These are phyloP conservation scores for Perithous albicinctus DNA, from an alignment of 2,888 invertebrate species.

Conservation along the genomic window DNA sequence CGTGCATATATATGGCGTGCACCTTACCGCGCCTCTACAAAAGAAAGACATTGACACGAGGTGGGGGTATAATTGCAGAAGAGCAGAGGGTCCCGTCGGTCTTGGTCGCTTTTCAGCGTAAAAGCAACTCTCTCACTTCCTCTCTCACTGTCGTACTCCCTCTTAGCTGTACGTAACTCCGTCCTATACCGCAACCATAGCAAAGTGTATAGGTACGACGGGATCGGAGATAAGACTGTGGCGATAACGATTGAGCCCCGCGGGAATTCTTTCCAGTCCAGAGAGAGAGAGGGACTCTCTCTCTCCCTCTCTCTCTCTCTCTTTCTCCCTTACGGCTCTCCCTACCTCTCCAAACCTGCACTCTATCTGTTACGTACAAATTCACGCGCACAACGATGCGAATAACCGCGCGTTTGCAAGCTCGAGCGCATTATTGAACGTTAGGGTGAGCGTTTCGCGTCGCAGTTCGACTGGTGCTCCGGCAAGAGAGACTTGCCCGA, in stretches of 20 bases:
- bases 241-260: slow-evolving; percentile 83
- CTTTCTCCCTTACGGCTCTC: slow-evolving; percentile 34
- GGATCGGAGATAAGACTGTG: slow-evolving; percentile 80
- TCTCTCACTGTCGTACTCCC: no score
- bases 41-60: slow-evolving; percentile 39
- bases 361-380: slow-evolving; percentile 37
- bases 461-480: slow-evolving; percentile 22
- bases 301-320: slow-evolving; percentile 38
- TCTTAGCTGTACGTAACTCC: neutral
- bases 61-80: slow-evolving; percentile 83
- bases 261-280: slow-evolving; percentile 77
- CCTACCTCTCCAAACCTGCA: neutral
- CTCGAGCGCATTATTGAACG: slow-evolving; percentile 50
- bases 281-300: no score
- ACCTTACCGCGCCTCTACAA: neutral
- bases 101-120: slow-evolving; percentile 76
- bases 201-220: slow-evolving; percentile 25
- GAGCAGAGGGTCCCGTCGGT: slow-evolving; percentile 66
- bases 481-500: slow-evolving; percentile 38
- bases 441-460: slow-evolving; percentile 44
- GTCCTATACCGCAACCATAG: neutral
- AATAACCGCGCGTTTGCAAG: neutral
- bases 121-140: slow-evolving; percentile 72
- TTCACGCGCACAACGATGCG: slow-evolving; percentile 34
- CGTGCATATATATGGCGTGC: neutral